Conservation (phyloP, 2,888 invertebrate species). For the Dromius quadrimaculatus region DNA sequence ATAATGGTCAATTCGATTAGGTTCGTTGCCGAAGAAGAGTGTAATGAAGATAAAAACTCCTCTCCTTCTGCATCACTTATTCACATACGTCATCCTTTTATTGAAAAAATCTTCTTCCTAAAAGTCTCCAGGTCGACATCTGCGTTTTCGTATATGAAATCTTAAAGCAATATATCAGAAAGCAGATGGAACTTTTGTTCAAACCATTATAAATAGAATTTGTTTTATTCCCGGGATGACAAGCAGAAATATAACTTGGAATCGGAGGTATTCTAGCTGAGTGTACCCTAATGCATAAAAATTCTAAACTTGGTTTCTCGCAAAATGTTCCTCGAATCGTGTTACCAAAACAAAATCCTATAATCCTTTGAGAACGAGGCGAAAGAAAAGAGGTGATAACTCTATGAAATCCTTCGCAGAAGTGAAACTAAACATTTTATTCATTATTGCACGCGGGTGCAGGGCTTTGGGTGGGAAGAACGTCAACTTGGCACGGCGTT, state of each 20-base stretch:
- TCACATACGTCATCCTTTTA: no score
- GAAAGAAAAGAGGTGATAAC: conserved; percentile 53
- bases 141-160: background rate
- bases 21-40: background rate
- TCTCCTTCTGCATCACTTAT: no score
- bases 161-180: conserved; percentile 22
- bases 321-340: conserved; percentile 53
- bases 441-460: conserved; percentile 51
- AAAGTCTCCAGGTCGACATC: no score
- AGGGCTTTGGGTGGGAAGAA: background rate
- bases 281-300: conserved; percentile 51
- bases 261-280: conserved; percentile 26
- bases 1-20: background rate
- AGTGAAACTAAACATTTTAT: conserved; percentile 55
- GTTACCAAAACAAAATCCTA: conserved; percentile 53
- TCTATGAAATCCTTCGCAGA: conserved; percentile 55
- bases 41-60: background rate
- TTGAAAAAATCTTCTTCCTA: no score
- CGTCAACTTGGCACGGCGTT: conserved; percentile 25
- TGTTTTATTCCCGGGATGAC: conserved; percentile 28
- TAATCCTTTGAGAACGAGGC: conserved; percentile 48
- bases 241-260: conserved; percentile 12
- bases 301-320: conserved; percentile 51
- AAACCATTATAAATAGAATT: conserved; percentile 23
- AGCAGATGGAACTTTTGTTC: conserved; percentile 16